Evolutionary conservation across 2,113 vertebrate genomes (phyloP), one percentile per base, ranked within the genome.

Genomic region (Alaudala cheleensis): DNA sequence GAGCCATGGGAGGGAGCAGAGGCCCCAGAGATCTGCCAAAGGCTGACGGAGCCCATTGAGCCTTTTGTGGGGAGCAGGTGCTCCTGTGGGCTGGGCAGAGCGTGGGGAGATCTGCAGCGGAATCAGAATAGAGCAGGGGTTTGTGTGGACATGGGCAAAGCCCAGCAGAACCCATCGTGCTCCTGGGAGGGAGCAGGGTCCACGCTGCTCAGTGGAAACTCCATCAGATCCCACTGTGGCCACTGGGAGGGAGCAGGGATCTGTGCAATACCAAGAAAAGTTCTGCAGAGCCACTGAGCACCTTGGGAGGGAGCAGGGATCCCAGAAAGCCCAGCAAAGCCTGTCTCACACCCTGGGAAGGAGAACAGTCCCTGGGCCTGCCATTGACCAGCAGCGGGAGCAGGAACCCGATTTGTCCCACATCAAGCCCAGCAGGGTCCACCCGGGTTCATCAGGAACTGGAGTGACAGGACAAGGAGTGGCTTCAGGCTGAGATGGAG

Each of bases 361-460:
- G n/a, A 34, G 65, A 69, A 31, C 7, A 78, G 12, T 37, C 44
- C 37, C 66, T 39, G 53, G 50, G 39, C 50, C 49, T 6, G 2
- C 17, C 51, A 11, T 14, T 34, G 34, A n/a, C 5, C 64, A 22
- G 65, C 45, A 61, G 45, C 22, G 40, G 26, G 18, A 64, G 40
- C 34, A 65, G 40, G 29, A 51, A 57, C 24, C 42, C 29, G 42
- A 42, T 6, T 1, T 29, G 60, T 29, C n/a, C 34, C 42, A 28
- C 5, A 3, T 14, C 34, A 49, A 49, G 3, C 33, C 54, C 4
- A 3, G 3, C 31, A 20, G 44, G 26, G 8, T n/a, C 67, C 25
- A 5, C 21, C 0, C 0, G 17, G 45, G 23, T 21, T 40, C 66
- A 18, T 12, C 0, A 0, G 34, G 34, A 57, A 3, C 50, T 33